Percentiles rank a stretch among this genome's conserved stretches.
Evolutionary conservation across 2,113 vertebrate species (phyloP).

Genomic region (Neolamprologus tretocephalus): DNA sequence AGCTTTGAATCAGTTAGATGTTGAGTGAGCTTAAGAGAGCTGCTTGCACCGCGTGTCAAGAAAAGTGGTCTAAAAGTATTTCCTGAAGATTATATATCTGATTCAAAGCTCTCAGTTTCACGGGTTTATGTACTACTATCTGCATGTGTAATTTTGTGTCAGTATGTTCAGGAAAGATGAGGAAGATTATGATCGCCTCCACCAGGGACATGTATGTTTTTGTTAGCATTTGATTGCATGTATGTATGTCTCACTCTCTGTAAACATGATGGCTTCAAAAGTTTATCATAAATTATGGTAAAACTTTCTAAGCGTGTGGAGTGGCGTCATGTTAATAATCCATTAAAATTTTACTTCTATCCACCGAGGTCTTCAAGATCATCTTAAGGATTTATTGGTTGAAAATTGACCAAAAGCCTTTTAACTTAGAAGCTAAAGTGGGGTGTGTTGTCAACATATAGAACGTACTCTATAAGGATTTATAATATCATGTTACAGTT

Average conservation of each 20-base stretch:
- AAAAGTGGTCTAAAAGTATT: not conserved
- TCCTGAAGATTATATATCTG: not conserved
- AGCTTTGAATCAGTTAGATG: not conserved
- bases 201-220: not conserved
- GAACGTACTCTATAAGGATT: rapidly evolving
- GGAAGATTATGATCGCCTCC: not conserved
- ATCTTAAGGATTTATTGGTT: not conserved
- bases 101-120: not conserved
- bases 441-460: not conserved
- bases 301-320: not conserved
- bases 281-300: not conserved
- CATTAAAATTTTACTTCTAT: not conserved
- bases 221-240: not conserved
- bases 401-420: not conserved
- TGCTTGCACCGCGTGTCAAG: not conserved
- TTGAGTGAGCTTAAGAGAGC: not conserved
- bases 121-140: not conserved
- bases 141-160: not conserved
- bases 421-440: not conserved
- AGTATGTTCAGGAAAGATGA: not conserved
- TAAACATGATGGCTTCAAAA: not conserved
- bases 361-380: not conserved
- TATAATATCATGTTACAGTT: not conserved
- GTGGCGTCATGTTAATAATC: not conserved
- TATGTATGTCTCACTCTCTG: not conserved